Evolutionary conservation across 1,140 invertebrate species (phyloP), one percentile per base, ranked within the genome.

Genomic region (Dendrolimus kikuchii): DNA sequence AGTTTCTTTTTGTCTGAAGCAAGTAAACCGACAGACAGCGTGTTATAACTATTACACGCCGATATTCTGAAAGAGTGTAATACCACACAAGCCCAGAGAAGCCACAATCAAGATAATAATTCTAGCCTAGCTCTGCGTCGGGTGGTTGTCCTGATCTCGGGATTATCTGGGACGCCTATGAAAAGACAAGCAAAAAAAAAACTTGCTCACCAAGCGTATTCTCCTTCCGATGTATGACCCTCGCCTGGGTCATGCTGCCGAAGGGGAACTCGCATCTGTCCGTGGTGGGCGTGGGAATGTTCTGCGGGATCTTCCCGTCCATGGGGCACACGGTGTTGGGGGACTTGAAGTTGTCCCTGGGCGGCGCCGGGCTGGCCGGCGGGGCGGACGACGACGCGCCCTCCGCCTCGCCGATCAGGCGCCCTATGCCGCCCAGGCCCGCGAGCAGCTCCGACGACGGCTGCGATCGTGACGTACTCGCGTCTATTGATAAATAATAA

Each of bases 171-270:
- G 3, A 3, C 3, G 23, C 23, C 23, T 23, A 23, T 23, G 23
- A 1, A 23, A 23, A 23, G 3, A 23, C 23, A n/a, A n/a, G n/a
- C n/a, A 23, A 23, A 1, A 23, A 42, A 36, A 47, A 2, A 36
- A 55, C 5, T 38, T 6, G n/a, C 68, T 82, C 72, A 71, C 88
- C 89, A 69, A 88, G 78, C 43, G 85, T 86, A 54, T 87, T 79
- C 68, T 86, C 88, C 66, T 90, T 89, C 38, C 89, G 78, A 54
- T 90, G 89, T 77, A 90, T 85, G 7, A 90, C 90, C 68, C 89
- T 77, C 49, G 95, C 95, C 72, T 96, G 95, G 50, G 94, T 95
- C 95, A 97, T 96, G 79, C 95, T 96, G 62, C 94, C 93, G 77
- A 96, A 97, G 9, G 95, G 95, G 84, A 94, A 96, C 66, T 92